phyloP scores from a whole-genome alignment of 2,888 invertebrate species.

The Phragmatobia fuliginosa region DNA sequence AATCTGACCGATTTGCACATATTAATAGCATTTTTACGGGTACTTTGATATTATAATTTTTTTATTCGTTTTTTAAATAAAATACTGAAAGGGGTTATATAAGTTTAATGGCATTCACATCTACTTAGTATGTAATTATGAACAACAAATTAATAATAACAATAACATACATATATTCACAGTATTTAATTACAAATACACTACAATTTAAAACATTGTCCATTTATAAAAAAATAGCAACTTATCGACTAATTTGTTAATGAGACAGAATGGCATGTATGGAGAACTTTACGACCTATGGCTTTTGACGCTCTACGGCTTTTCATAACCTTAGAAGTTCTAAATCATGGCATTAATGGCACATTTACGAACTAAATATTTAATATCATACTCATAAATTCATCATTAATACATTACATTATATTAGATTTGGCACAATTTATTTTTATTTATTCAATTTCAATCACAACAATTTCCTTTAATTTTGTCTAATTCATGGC shows the following conservation, averaged over 20 bases:
- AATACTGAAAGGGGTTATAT: conserved; percentile 10
- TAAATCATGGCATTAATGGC: conserved; percentile 39
- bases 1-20: no score
- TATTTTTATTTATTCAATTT: conserved; percentile 33
- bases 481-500: conserved; percentile 6
- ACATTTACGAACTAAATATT: conserved; percentile 33
- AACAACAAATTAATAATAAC: conserved; percentile 45
- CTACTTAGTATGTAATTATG: conserved; percentile 45
- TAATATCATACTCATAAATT: conserved; percentile 35
- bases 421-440: conserved; percentile 49
- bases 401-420: conserved; percentile 31
- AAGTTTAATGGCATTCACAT: conserved; percentile 52
- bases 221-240: conserved; percentile 33
- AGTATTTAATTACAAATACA: conserved; percentile 31
- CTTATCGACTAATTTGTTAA: conserved; percentile 4
- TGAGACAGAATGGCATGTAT: not conserved
- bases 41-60: not conserved
- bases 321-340: conserved; percentile 6
- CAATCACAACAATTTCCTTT: conserved; percentile 24
- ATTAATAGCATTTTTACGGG: no score
- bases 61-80: not conserved
- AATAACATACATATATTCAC: conserved; percentile 51
- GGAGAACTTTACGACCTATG: not conserved
- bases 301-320: not conserved
- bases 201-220: conserved; percentile 42